These are phyloP conservation scores for Tetrax tetrax DNA, from an alignment of 2,113 vertebrate species.

Conservation along the genomic window DNA sequence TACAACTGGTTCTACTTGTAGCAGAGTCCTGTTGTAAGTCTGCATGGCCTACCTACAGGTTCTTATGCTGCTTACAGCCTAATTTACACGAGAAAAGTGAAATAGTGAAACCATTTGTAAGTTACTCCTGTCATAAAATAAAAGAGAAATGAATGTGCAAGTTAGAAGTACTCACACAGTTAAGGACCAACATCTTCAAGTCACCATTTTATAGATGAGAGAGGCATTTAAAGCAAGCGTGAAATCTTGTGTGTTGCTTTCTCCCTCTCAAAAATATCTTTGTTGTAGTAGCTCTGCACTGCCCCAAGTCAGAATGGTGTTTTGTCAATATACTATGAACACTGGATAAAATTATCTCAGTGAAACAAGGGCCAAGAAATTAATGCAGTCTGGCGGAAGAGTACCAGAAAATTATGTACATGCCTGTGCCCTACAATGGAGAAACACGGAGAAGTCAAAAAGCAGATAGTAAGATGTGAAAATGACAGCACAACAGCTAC, in stretches of 20 bases:
- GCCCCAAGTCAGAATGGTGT: not conserved
- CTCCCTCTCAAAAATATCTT: not conserved
- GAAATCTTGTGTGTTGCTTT: not conserved
- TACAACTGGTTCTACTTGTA: not conserved
- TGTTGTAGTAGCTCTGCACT: not conserved
- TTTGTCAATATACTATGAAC: not conserved
- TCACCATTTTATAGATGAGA: not conserved
- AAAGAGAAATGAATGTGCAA: not conserved
- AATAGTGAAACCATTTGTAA: not conserved
- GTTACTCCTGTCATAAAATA: not conserved
- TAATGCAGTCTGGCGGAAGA: rapidly evolving
- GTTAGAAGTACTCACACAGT: not conserved
- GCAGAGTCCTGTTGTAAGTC: not conserved
- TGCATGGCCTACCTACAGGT: not conserved
- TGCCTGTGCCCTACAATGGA: rapidly evolving
- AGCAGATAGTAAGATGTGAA: not conserved
- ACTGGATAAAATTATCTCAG: not conserved
- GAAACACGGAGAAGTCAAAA: not conserved
- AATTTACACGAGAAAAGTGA: not conserved
- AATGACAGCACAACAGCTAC: not conserved
- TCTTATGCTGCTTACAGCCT: not conserved
- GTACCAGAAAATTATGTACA: not conserved
- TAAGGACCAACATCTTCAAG: not conserved
- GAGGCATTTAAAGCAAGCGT: not conserved
- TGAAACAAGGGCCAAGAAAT: not conserved